These are phyloP conservation scores for Urophycis tenuis DNA, from an alignment of 2,797 vertebrate species.

Conservation along the genomic window DNA sequence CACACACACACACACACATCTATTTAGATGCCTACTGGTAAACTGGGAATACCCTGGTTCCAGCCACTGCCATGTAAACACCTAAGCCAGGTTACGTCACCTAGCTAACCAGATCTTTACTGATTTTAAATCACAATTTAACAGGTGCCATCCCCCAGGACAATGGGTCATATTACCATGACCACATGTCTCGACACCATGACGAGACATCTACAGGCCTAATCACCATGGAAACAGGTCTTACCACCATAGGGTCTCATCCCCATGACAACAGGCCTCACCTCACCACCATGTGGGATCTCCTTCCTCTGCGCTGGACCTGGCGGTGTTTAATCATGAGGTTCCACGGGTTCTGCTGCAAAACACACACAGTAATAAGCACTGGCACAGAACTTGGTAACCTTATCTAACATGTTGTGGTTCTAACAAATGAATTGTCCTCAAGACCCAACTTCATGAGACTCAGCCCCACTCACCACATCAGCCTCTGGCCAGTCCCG, in stretches of 20 bases:
- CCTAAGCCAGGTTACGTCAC: too few relatives aligned
- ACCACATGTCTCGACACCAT: neutral
- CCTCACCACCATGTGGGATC: conserved; percentile 91
- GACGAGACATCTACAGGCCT: too few relatives aligned
- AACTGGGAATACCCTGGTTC: neutral
- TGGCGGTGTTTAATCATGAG: conserved; percentile 96
- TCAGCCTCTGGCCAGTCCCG: conserved; percentile 68
- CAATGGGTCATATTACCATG: neutral
- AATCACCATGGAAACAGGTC: neutral
- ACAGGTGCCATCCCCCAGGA: too few relatives aligned
- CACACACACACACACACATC: too few relatives aligned
- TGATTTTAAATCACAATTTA: neutral
- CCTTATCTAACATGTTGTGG: neutral
- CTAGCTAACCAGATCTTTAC: too few relatives aligned
- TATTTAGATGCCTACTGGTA: neutral
- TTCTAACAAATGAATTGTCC: neutral
- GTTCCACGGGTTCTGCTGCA: conserved; percentile 85
- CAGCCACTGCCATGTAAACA: too few relatives aligned
- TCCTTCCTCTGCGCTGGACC: conserved; percentile 85
- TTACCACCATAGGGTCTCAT: neutral
- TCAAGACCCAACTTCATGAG: neutral
- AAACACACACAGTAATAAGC: neutral
- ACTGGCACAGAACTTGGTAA: neutral
- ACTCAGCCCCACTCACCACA: conserved; percentile 14
- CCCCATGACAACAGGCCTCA: conserved; percentile 42